phyloP scores from a whole-genome alignment of 2,888 invertebrate genomes.

The Scrobipalpa atriplicella region DNA sequence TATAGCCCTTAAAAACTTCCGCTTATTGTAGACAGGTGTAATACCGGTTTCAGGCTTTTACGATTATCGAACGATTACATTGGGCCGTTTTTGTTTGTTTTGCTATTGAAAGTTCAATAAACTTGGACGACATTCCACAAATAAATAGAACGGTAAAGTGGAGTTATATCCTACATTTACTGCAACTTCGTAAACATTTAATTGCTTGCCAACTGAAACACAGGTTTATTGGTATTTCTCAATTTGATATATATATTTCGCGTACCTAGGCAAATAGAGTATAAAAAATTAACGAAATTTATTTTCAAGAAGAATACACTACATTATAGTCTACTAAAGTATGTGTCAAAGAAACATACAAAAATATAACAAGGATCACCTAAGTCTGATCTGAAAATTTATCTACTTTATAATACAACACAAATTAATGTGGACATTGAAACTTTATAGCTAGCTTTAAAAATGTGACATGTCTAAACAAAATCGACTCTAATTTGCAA shows the following conservation, averaged over 20 bases:
- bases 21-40: slow-evolving; percentile 7
- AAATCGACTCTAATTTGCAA: background rate
- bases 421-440: too few relatives aligned
- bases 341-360: too few relatives aligned
- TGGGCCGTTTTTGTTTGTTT: background rate
- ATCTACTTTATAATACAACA: too few relatives aligned
- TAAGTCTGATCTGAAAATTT: too few relatives aligned
- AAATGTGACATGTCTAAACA: background rate
- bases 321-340: too few relatives aligned
- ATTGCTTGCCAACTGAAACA: background rate
- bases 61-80: slow-evolving; percentile 12
- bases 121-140: background rate
- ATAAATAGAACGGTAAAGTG: background rate
- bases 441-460: too few relatives aligned
- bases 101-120: slow-evolving; percentile 15
- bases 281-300: background rate
- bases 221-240: background rate
- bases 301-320: background rate
- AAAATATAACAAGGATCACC: too few relatives aligned
- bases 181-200: background rate
- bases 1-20: slow-evolving; percentile 18
- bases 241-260: background rate
- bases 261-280: too few relatives aligned
- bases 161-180: background rate
- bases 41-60: slow-evolving; percentile 9